Evolutionary conservation across 1,140 invertebrate species (phyloP), one percentile per base, ranked within the genome.

Genomic region (Chironomus striatipennis): DNA sequence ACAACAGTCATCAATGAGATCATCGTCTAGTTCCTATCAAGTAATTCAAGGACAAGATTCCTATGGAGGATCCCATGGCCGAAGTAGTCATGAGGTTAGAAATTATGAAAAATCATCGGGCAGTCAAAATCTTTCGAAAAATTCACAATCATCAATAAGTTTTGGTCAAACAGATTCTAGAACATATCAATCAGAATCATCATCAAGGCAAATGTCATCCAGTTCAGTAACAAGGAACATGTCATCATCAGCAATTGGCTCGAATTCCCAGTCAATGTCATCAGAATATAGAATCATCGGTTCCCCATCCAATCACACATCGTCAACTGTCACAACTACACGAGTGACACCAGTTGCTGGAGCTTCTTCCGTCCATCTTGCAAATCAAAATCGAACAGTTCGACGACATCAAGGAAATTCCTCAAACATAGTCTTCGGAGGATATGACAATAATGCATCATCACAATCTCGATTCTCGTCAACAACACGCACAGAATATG

Each of bases 361-460:
- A 15, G n/a, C 64, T 2, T 67, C 64, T 15, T 67, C 64, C 3
- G 64, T 20, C 7, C 64, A 67, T 18, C 43, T 67, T 18, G 64
- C 64, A 67, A 67, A 20, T 20, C 64, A 67, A 67, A 67, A 67
- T 67, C 64, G 64, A 15, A 20, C 64, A 67, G 64, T 67, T 20
- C n/a, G 64, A 7, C 12, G 64, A 17, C 64, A 67, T 67, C 64
- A 67, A 20, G 64, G n/a, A 67, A 67, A 17, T 8, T 15, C 64
- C n/a, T 67, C 64, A 18, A 67, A 18, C 17, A 67, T 67, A 7
- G 64, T 67, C n/a, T 67, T 67, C 8, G 64, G 57, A 6, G 57
- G 64, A 17, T 67, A 67, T 20, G 64, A 67, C 8, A 67, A 67
- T 67, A 67, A 18, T n/a, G 8, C 64, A 67, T 18, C n/a, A 1